Base-by-base conservation (phyloP, 2,113 vertebrate species). In the Lynx canadensis region DNA sequence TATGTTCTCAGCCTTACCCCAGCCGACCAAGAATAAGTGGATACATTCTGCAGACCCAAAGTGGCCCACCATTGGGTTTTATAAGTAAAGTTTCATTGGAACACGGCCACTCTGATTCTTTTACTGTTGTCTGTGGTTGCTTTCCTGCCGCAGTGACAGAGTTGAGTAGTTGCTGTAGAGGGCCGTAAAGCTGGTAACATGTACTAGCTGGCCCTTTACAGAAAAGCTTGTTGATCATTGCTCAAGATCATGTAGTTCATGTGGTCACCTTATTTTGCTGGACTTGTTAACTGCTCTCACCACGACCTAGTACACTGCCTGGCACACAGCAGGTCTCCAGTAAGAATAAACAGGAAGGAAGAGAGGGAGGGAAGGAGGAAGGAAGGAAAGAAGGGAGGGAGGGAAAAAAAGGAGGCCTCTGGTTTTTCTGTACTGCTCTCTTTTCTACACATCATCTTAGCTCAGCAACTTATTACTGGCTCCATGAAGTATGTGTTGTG, bases 21-120 rank as follows among this genome's bases (percentile, higher is more conserved):
- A 57, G 10, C 45, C 36, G 31, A 74, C 18, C 25, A 38, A 81
- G 95, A 12, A 11, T 38, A 18, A 48, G 27, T 78, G 74, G 27
- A 4, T 48, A 11, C 3, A 0, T 84, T 65, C 63, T 25, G 13
- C 16, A 31, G 50, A 19, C 38, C 33, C 38, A 48, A 11, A 2
- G 31, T 65, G 81, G 31, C 29, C 52, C 48, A 27, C 18, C 21
- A 25, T 18, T 45, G 57, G 38, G 19, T 87, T 91, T 66, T 79
- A 63, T 79, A 23, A 76, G n/a, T 87, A 33, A 89, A 82, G 69
- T 50, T 85, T 78, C 85, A 85, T 60, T 79, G 33, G 65, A 36
- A 36, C 31, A 33, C 10, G 9, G 55, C 52, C 55, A 36, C 18
- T 55, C 16, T 12, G 41, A 33, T 45, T 41, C 33, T 13, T 69